phyloP scores from a whole-genome alignment of 2,888 invertebrate genomes.

The Pedicia rivosa region DNA sequence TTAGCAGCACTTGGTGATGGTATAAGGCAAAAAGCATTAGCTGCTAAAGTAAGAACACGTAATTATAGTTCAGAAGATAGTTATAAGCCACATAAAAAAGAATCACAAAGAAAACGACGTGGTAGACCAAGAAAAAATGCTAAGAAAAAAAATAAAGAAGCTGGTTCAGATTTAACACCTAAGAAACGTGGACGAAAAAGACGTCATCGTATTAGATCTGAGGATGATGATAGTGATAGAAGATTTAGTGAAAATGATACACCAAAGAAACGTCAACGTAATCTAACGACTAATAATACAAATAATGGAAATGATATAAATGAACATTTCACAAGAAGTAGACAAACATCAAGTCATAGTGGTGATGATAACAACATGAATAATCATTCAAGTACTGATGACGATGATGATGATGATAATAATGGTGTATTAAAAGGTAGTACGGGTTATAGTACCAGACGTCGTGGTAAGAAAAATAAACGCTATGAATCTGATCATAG shows the following conservation, averaged over 20 bases:
- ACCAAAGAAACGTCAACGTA: conserved; percentile 7
- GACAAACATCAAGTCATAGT: not conserved
- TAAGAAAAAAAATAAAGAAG: conserved; percentile 12
- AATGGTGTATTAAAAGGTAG: not conserved
- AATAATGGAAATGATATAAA: conserved; percentile 9
- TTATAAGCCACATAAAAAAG: conserved; percentile 32
- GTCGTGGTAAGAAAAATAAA: conserved; percentile 11
- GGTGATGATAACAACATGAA: conserved; percentile 14
- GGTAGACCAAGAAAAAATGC: conserved; percentile 12
- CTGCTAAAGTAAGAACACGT: conserved; percentile 13
- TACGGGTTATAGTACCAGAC: not conserved
- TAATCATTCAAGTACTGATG: conserved; percentile 16
- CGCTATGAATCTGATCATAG: conserved; percentile 29
- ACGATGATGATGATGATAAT: conserved; percentile 11
- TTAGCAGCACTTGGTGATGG: conserved; percentile 12
- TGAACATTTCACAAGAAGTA: not conserved
- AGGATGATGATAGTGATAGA: conserved; percentile 9
- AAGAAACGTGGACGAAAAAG: conserved; percentile 17
- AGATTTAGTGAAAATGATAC: conserved; percentile 8
- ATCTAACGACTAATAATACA: conserved; percentile 12
- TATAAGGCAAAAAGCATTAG: conserved; percentile 11
- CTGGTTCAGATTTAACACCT: conserved; percentile 14
- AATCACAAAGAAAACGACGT: conserved; percentile 9
- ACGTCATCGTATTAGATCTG: conserved; percentile 11
- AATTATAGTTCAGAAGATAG: conserved; percentile 38